Percentiles rank a stretch among this genome's conserved stretches.
phyloP scores from a whole-genome alignment of 2,797 vertebrate genomes.

The Holocentrus rufus region DNA sequence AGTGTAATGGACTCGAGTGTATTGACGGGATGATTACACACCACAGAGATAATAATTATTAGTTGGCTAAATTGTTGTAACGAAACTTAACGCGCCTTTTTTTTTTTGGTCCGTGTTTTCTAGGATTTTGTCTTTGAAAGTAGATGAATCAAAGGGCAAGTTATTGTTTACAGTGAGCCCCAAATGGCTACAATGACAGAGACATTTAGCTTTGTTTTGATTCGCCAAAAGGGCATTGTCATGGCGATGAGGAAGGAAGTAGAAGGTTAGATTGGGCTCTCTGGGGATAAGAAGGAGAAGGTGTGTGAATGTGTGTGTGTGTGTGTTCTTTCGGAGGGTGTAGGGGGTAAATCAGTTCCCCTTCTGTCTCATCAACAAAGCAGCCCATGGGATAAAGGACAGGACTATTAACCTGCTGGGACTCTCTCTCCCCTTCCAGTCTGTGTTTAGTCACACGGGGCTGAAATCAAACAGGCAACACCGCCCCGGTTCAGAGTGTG shows the following conservation, averaged over 20 bases:
- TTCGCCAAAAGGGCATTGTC: conserved; percentile 36
- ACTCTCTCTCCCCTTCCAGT: background rate
- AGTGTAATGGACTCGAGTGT: background rate
- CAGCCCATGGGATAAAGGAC: conserved; percentile 22
- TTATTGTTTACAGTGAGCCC: background rate
- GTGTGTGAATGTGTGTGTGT: background rate
- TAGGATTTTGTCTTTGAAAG: background rate
- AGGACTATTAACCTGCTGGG: conserved; percentile 21
- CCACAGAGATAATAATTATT: background rate
- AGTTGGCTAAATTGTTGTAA: background rate
- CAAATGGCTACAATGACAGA: conserved; percentile 1
- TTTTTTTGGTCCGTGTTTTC: conserved; percentile 1
- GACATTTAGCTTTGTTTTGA: conserved; percentile 38
- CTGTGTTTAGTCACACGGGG: background rate
- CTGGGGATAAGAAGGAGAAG: conserved; percentile 9
- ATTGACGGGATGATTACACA: no score
- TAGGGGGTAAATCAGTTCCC: no score
- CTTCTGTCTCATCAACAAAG: conserved; percentile 1
- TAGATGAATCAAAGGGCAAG: background rate
- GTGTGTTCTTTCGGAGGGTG: background rate
- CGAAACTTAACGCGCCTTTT: no score
- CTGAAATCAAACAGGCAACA: background rate
- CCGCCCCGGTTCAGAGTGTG: background rate
- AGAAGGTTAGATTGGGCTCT: conserved; percentile 13
- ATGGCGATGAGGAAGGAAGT: conserved; percentile 45